Evolutionary conservation across 2,888 invertebrate species (phyloP).

Genomic region (Dione vanillae): DNA sequence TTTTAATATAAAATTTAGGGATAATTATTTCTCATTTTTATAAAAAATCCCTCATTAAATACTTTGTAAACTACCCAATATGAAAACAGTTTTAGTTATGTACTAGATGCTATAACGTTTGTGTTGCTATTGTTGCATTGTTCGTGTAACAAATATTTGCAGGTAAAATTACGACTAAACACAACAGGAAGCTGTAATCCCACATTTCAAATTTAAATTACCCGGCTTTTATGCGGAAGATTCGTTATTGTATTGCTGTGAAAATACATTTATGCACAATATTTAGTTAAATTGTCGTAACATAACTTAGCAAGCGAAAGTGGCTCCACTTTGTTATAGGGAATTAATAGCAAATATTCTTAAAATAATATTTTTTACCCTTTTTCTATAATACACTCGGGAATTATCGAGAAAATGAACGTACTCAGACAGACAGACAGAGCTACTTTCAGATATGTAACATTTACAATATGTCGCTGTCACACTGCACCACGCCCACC

Average conservation of each 20-base stretch:
- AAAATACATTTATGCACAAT: background rate
- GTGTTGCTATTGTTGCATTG: conserved; percentile 1
- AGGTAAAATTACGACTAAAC: conserved; percentile 20
- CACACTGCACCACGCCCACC: too few relatives aligned
- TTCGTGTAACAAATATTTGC: conserved; percentile 15
- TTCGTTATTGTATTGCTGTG: conserved; percentile 15
- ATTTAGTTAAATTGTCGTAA: background rate
- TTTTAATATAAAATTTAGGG: too few relatives aligned
- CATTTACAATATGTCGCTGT: too few relatives aligned
- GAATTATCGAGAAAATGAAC: too few relatives aligned
- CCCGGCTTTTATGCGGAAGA: conserved; percentile 4
- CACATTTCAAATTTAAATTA: conserved; percentile 19
- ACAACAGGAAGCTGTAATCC: conserved; percentile 8
- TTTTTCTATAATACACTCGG: too few relatives aligned
- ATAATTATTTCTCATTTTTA: background rate
- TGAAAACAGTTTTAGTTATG: too few relatives aligned
- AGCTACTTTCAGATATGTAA: too few relatives aligned
- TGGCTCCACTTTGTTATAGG: background rate
- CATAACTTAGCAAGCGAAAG: background rate
- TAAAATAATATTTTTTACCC: too few relatives aligned
- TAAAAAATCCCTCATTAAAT: background rate
- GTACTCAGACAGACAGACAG: too few relatives aligned
- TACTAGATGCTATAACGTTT: background rate
- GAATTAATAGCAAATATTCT: too few relatives aligned
- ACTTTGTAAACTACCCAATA: background rate